These are phyloP conservation scores for Camponotus vicinus DNA, from an alignment of 1,140 invertebrate genomes.

Conservation along the genomic window DNA sequence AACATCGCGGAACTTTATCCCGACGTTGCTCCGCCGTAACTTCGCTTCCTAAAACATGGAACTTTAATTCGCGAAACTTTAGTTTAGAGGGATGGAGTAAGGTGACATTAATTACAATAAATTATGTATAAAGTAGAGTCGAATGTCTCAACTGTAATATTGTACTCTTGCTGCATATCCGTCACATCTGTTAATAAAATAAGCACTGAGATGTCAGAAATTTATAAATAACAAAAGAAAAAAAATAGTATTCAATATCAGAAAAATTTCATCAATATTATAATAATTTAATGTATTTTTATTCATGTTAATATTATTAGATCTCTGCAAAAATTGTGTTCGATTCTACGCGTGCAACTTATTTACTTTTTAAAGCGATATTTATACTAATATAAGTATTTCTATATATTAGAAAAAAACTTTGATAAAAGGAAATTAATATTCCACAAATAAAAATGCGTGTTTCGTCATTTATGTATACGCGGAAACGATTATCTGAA, in stretches of 20 bases:
- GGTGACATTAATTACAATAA: constrained; percentile 42
- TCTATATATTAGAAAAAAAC: neutral
- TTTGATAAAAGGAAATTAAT: neutral
- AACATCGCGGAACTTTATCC: constrained; percentile 26
- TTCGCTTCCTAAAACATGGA: neutral
- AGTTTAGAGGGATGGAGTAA: neutral
- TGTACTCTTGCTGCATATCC: neutral
- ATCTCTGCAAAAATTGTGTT: neutral
- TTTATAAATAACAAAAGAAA: neutral
- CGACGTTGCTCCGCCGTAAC: constrained; percentile 7
- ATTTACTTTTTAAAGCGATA: neutral
- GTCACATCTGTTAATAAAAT: neutral
- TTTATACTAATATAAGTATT: neutral
- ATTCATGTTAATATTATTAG: neutral
- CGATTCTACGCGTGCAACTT: neutral
- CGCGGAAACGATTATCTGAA: neutral
- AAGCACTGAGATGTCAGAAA: neutral
- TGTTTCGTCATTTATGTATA: too few species aligned
- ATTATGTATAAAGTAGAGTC: neutral
- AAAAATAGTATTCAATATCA: neutral
- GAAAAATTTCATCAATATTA: neutral
- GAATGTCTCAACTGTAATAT: neutral
- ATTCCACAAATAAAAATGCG: neutral
- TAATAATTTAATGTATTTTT: neutral
- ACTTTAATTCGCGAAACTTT: neutral